Percentiles rank a stretch among this genome's conserved stretches.
phyloP scores from a whole-genome alignment of 2,888 invertebrate species.

The Aromia moschata region DNA sequence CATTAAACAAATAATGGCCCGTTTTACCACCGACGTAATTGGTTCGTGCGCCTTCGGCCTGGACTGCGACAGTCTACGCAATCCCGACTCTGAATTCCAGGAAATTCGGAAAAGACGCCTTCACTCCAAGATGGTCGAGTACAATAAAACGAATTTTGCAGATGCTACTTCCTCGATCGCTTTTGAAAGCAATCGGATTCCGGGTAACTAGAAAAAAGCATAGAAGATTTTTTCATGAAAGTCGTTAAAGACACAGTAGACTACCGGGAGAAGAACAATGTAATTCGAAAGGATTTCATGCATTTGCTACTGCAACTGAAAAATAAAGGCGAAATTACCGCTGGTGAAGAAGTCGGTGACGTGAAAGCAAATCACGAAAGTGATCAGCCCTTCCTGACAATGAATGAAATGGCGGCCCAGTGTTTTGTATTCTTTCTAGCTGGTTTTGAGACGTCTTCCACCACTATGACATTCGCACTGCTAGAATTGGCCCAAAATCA shows the following conservation, averaged over 20 bases:
- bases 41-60: constrained; percentile 69
- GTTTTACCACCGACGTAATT: constrained; percentile 68
- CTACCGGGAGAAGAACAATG: constrained; percentile 46
- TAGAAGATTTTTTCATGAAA: constrained; percentile 61
- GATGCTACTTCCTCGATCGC: no score
- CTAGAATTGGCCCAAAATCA: constrained; percentile 64
- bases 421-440: constrained; percentile 69
- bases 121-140: no score
- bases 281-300: constrained; percentile 64
- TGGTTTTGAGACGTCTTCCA: constrained; percentile 70
- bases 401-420: constrained; percentile 61
- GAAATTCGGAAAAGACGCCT: no score
- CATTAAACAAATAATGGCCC: constrained; percentile 64
- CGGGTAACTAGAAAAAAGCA: not conserved
- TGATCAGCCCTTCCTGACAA: constrained; percentile 26
- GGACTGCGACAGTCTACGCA: constrained; percentile 66
- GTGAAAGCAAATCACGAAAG: not conserved
- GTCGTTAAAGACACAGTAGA: constrained; percentile 58
- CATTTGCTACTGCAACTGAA: constrained; percentile 63
- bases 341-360: constrained; percentile 37
- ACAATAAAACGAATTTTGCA: no score
- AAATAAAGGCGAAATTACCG: constrained; percentile 47
- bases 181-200: not conserved
- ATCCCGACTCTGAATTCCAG: constrained; percentile 65
- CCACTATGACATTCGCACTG: constrained; percentile 66